Conservation (phyloP, 2,888 invertebrate genomes). For the Cyclophora albipunctata region DNA sequence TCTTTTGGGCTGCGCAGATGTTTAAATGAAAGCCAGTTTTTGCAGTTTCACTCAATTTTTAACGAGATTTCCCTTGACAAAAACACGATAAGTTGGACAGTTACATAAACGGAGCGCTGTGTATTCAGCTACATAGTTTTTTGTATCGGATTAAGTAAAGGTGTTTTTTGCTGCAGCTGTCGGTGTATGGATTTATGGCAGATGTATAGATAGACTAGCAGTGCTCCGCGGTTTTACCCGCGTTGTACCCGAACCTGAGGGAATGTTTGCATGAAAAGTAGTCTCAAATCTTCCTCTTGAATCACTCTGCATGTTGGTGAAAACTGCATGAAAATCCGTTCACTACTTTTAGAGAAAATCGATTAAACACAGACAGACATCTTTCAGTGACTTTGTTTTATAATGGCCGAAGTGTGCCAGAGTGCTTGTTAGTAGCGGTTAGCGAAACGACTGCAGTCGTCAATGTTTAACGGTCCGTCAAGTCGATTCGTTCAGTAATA, state of each 20-base stretch:
- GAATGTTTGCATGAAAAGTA: no score
- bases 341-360: no score
- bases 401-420: background rate
- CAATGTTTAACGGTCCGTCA: conserved; percentile 32
- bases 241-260: no score
- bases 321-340: no score
- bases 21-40: conserved; percentile 58
- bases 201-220: no score
- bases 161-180: background rate
- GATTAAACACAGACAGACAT: no score
- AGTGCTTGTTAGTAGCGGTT: conserved; percentile 44
- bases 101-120: conserved; percentile 53
- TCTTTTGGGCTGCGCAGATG: conserved; percentile 47
- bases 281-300: no score
- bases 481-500: conserved; percentile 21
- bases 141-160: conserved; percentile 8
- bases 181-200: no score
- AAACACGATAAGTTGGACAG: conserved; percentile 52
- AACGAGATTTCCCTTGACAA: conserved; percentile 51
- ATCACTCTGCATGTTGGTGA: no score
- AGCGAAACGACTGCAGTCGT: conserved; percentile 29
- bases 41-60: conserved; percentile 54
- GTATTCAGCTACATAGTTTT: conserved; percentile 31
- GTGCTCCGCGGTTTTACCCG: no score
- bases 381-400: no score